These are phyloP conservation scores for Nipponacmea schrenckii DNA, from an alignment of 2,888 invertebrate genomes.

Conservation along the genomic window DNA sequence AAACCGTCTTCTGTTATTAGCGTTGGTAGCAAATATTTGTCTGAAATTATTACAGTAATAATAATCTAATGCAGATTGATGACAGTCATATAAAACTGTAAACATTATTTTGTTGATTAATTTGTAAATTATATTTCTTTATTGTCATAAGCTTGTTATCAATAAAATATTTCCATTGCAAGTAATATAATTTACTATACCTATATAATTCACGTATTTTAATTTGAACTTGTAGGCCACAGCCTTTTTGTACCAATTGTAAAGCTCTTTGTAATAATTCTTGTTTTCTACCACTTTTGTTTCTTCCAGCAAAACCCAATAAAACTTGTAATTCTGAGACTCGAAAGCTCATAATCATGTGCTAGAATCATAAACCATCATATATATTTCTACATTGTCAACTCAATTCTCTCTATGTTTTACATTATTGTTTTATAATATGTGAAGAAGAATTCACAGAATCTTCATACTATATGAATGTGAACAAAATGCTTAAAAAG, in stretches of 20 bases:
- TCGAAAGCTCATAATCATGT: constrained; percentile 78
- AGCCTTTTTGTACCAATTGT: constrained; percentile 75
- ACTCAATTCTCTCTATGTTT: too few species aligned
- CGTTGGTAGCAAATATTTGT: constrained; percentile 38
- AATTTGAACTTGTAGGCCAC: constrained; percentile 74
- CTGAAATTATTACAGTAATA: constrained; percentile 15
- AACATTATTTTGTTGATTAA: too few species aligned
- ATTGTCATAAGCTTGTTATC: neutral
- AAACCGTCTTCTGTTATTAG: constrained; percentile 18
- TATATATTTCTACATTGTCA: too few species aligned
- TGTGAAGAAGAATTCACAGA: constrained; percentile 10
- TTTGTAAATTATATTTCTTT: too few species aligned
- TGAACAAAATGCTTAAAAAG: neutral
- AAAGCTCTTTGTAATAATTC: constrained; percentile 82
- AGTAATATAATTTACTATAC: constrained; percentile 42
- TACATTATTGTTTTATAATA: too few species aligned
- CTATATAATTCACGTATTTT: constrained; percentile 79
- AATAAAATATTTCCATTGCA: neutral
- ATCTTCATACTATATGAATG: neutral
- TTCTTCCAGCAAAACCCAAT: constrained; percentile 82
- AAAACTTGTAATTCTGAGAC: constrained; percentile 87
- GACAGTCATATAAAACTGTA: too few species aligned
- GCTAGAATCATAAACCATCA: constrained; percentile 50
- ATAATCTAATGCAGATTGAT: too few species aligned
- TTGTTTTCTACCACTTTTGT: constrained; percentile 82